Base-by-base conservation (phyloP, 2,888 invertebrate species). In the Cyclophora punctaria region DNA sequence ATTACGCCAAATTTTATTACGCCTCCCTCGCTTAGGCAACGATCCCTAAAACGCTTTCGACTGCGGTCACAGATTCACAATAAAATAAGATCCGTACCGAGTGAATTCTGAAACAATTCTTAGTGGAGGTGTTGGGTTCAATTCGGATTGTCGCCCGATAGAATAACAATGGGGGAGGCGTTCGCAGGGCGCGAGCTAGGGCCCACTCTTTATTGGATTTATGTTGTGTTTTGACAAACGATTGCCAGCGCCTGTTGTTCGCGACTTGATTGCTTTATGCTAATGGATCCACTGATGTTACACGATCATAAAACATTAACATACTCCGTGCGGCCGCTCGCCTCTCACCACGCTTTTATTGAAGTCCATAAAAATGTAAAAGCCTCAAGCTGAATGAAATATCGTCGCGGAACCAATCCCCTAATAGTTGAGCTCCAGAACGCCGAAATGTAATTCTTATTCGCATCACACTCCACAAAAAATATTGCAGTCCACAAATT, bases 41-140 rank as follows among this genome's bases (percentile, higher is more conserved):
- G 59, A 59, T 52, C 63, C 60, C 61, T 62, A 57, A 63, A 58
- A 60, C 56, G 61, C 60, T 60, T 66, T 72, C 66, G 65, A 72
- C 72, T 73, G 70, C 69, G 74, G 74, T 77, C 78, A 74, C 78
- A 78, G 76, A 76, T 73, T 75, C 67, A 73, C 76, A 76, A 78
- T 80, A 77, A 79, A 78, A 74, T 73, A 71, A 69, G 64, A 63
- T 68, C 60, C 66, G 66, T 67, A 64, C 63, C 67, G 67, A 73
- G 73, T 75, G 71, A 75, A 78, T 75, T 75, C 73, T 67, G 67
- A 61, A 67, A 66, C 71, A 65, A 67, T 72, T 72, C 73, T 73
- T 71, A 69, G 69, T 69, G 63, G 69, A 72, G 71, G 73, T 71
- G 70, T 69, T 62, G 65, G 65, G 64, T 67, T 71, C 72, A 57